Evolutionary conservation across 2,888 invertebrate genomes (phyloP), one percentile per base, ranked within the genome.

Genomic region (Netelia virgata): DNA sequence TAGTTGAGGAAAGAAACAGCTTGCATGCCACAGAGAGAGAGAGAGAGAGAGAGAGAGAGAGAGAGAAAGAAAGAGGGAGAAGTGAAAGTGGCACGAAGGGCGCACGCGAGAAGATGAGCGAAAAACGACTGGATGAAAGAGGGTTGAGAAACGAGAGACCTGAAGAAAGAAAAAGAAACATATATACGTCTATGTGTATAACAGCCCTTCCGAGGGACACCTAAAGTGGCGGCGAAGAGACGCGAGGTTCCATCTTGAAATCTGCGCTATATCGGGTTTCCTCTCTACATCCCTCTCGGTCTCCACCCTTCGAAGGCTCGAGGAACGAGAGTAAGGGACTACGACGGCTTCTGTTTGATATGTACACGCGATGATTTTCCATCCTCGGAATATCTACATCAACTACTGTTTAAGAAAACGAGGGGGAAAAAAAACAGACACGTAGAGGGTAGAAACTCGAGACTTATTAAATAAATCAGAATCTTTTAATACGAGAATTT

Each of bases 161-260:
- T 61, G 20, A 73, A 69, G 73, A 55, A 53, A 72, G 69, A 69
- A 28, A 28, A 69, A 69, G 20, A 28, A 63, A 72, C 53, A 43
- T 57, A 16, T 8, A 68, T 16, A 20, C 0, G 57, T 1, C 57
- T 57, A 9, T 57, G 53, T n/a, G 53, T n/a, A 53, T n/a, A 18
- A 36, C 59, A 59, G 36, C 41, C 20, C 72, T 76, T 50, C 75
- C 53, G 78, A 55, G 63, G 18, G 28, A 11, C 59, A n/a, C 74
- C 64, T 55, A 77, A 81, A 84, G 80, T 81, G 84, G 59, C 70
- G 66, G 76, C 47, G 80, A 69, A 43, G 75, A 76, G 76, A 70
- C 68, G 73, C 73, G 79, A 79, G 84, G 61, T 81, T 81, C 81
- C 81, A 84, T 84, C 84, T 84, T 77, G 84, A 84, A 84, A 84